Percentiles rank a stretch among this genome's conserved stretches.
These are phyloP conservation scores for Lucifuga dentata DNA, from an alignment of 2,113 vertebrate species.

Conservation along the genomic window DNA sequence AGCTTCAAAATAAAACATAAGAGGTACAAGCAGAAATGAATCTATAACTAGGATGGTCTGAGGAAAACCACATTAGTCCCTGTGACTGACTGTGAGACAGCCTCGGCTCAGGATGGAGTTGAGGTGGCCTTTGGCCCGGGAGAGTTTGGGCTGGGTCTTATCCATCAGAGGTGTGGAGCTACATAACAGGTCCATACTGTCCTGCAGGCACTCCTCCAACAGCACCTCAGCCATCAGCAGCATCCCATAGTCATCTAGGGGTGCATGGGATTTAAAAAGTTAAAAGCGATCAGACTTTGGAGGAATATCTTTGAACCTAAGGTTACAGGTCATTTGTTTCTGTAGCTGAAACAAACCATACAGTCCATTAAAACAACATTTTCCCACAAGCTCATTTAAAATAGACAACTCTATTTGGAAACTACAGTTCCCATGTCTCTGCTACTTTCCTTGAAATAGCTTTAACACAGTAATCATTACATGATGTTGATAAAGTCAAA, in stretches of 20 bases:
- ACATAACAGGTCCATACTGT: slow-evolving; percentile 88
- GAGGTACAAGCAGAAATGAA: neutral
- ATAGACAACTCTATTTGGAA: slow-evolving; percentile 29
- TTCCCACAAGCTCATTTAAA: slow-evolving; percentile 37
- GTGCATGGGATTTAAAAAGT: slow-evolving; percentile 5
- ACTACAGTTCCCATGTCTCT: slow-evolving; percentile 38
- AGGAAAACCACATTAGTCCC: neutral
- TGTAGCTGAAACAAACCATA: slow-evolving; percentile 64
- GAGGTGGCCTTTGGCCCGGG: slow-evolving; percentile 87
- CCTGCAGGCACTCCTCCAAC: slow-evolving; percentile 91
- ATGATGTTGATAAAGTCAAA: slow-evolving; percentile 17
- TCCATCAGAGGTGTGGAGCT: slow-evolving; percentile 86
- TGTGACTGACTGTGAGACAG: slow-evolving; percentile 84
- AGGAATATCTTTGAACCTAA: slow-evolving; percentile 7
- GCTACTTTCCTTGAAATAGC: slow-evolving; percentile 32
- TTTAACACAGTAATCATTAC: slow-evolving; percentile 18
- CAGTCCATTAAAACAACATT: slow-evolving; percentile 34
- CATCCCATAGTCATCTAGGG: slow-evolving; percentile 89
- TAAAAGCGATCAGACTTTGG: neutral
- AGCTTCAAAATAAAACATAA: neutral
- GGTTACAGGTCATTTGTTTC: slow-evolving; percentile 45
- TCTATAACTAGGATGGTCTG: neutral
- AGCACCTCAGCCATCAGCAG: slow-evolving; percentile 90
- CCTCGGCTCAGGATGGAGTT: slow-evolving; percentile 90
- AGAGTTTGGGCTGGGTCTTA: slow-evolving; percentile 86